A percentile compares a stretch with the other conserved stretches of the same genome.
Conservation (phyloP, 2,113 vertebrate genomes). For the Varanus salvator region DNA sequence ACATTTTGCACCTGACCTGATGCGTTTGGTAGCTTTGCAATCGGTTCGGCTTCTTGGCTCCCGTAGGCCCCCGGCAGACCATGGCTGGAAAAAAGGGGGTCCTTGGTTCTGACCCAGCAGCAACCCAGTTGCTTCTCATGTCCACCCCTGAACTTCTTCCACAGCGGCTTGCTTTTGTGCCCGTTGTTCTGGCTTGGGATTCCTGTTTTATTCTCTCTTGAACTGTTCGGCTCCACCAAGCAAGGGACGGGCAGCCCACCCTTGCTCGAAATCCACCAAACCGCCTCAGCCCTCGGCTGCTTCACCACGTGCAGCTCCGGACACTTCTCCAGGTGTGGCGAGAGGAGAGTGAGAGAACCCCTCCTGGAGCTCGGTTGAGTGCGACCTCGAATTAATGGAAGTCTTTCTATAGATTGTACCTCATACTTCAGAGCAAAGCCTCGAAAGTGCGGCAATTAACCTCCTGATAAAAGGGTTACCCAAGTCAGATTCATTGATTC, state of each 20-base stretch:
- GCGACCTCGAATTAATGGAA: conserved; percentile 16
- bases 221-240: no score
- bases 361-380: background rate
- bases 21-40: background rate
- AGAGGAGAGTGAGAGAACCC: background rate
- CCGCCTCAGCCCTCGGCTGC: background rate
- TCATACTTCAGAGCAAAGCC: conserved; percentile 30
- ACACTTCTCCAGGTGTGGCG: background rate
- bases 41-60: background rate
- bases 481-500: background rate
- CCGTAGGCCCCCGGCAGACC: background rate
- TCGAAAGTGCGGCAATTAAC: conserved; percentile 20
- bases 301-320: background rate
- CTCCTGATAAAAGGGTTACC: conserved; percentile 21
- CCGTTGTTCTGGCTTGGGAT: background rate
- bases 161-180: background rate
- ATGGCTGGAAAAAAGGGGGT: background rate
- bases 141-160: no score
- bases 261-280: background rate
- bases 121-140: no score
- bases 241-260: background rate
- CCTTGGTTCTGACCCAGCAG: background rate
- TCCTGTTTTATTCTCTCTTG: background rate
- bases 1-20: no score
- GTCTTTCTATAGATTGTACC: conserved; percentile 14